Base-by-base conservation (phyloP, 1,140 invertebrate species). In the Drosophila sulfurigaster region DNA sequence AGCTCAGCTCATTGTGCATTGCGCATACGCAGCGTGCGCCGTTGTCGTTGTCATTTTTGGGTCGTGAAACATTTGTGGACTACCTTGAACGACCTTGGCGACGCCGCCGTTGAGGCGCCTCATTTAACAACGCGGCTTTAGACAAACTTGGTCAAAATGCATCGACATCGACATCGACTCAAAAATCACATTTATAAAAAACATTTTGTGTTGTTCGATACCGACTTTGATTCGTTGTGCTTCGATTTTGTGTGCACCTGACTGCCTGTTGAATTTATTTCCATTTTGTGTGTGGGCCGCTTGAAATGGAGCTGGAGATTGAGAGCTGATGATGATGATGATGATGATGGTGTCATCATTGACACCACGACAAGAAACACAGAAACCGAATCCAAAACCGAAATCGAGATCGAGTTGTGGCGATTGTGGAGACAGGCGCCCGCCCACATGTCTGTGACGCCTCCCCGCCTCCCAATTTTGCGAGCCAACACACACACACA, bases 51-150 rank as follows among this genome's bases (percentile, higher is more conserved):
- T 41, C 0, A 11, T 48, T 46, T 46, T 77, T 57, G 11, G 25
- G 11, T 69, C 48, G 54, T 59, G 52, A 73, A 80, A 68, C 66
- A 73, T 80, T 81, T 86, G 69, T 82, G 66, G 83, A 82, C 83
- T 87, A 88, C 82, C 83, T 87, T 88, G 82, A 87, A 82, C 83
- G 82, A 82, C 82, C 82, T 87, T 87, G 82, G 65, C 83, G 32
- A 32, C 32, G 32, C 32, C 32, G 82, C 60, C 79, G 58, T 68
- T 87, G 58, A 67, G 82, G 75, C 82, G 82, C 82, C 79, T 59
- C 69, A 78, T 67, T 75, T 60, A 73, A 63, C 59, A 32, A 64
- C 48, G 15, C 16, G 16, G 62, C 38, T 58, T 72, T 52, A 64
- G 20, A 41, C 69, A 86, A 86, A 86, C 75, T 86, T 86, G 82